A percentile compares a stretch with the other conserved stretches of the same genome.
These are phyloP conservation scores for Cetoscarus ocellatus DNA, from an alignment of 2,797 vertebrate species.

Conservation along the genomic window DNA sequence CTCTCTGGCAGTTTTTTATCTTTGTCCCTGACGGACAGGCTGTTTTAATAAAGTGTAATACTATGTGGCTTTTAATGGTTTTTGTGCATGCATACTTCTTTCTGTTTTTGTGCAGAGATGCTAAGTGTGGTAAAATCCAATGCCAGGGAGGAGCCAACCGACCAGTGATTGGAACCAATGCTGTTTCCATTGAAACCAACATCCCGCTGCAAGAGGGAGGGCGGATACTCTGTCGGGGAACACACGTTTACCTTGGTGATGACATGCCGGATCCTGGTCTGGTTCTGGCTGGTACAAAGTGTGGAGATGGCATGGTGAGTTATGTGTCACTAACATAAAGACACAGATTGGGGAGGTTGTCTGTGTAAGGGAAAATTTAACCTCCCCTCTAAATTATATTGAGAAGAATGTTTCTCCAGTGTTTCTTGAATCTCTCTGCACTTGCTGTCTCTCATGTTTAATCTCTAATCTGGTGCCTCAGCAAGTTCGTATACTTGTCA, in stretches of 20 bases:
- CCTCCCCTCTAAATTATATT: too few species aligned
- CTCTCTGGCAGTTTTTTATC: constrained; percentile 48
- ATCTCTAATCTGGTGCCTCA: too few species aligned
- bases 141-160: constrained; percentile 97
- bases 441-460: too few species aligned
- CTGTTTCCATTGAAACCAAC: constrained; percentile 98
- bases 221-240: constrained; percentile 95
- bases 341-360: too few species aligned
- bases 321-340: neutral
- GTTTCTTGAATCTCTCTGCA: too few species aligned
- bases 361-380: too few species aligned
- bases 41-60: constrained; percentile 18
- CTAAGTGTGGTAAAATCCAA: constrained; percentile 98
- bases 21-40: constrained; percentile 42
- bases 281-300: constrained; percentile 97
- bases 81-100: neutral
- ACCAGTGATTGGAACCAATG: constrained; percentile 98
- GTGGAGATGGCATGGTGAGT: constrained; percentile 93
- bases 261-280: constrained; percentile 98
- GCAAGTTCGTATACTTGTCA: too few species aligned
- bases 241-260: constrained; percentile 97
- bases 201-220: constrained; percentile 96
- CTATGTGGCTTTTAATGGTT: neutral
- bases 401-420: too few species aligned
- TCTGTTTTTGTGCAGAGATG: constrained; percentile 85